phyloP scores from a whole-genome alignment of 2,888 invertebrate species.

The Eristalinus sepulchralis region DNA sequence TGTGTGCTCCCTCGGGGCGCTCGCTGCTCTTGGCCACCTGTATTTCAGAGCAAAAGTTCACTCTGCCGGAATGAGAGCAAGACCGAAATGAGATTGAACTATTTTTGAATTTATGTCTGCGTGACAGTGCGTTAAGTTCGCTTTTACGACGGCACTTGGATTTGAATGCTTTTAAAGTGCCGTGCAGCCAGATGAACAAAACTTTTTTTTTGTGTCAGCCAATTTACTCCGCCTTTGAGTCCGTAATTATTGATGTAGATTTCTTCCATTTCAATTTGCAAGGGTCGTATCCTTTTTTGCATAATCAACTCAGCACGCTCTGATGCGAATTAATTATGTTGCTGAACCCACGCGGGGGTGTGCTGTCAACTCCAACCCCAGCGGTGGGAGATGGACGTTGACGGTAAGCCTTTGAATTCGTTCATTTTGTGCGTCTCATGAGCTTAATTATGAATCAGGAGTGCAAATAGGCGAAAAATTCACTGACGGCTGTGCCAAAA shows the following conservation, averaged over 20 bases:
- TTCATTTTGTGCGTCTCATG: too few species aligned
- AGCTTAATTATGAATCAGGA: too few species aligned
- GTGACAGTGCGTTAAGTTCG: slow-evolving; percentile 29
- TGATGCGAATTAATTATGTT: slow-evolving; percentile 14
- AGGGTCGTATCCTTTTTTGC: neutral
- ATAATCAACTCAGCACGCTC: neutral
- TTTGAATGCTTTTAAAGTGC: slow-evolving; percentile 10
- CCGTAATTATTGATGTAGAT: neutral
- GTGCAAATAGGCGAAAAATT: too few species aligned
- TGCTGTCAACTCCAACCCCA: neutral
- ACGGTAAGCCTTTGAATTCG: neutral
- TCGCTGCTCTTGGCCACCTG: slow-evolving; percentile 35
- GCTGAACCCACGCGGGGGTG: neutral
- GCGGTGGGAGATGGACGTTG: neutral
- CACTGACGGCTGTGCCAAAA: too few species aligned
- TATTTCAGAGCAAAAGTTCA: neutral
- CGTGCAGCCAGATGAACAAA: neutral
- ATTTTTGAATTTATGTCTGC: slow-evolving; percentile 47
- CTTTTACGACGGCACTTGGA: neutral
- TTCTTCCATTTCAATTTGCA: neutral
- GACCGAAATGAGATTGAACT: slow-evolving; percentile 18
- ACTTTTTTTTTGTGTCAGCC: neutral
- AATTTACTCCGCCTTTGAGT: neutral
- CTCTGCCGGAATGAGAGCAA: neutral
- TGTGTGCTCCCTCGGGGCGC: neutral